Conservation (phyloP, 2,888 invertebrate genomes). For the Drosophila aldrichi region DNA sequence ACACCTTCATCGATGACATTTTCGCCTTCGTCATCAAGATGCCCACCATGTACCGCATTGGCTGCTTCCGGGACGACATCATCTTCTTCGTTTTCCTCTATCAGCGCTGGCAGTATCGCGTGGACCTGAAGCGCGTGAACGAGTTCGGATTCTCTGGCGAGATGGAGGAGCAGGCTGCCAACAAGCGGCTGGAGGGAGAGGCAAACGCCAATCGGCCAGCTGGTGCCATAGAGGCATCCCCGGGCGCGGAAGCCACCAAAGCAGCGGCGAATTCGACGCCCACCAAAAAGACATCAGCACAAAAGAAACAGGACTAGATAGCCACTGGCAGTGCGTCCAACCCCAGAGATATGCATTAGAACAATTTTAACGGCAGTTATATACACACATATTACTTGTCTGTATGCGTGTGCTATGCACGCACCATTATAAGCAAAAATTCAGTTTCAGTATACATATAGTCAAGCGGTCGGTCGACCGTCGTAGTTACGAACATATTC, state of each 20-base stretch:
- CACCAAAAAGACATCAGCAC: conserved; percentile 76
- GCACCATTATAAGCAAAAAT: conserved; percentile 14
- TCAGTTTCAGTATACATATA: conserved; percentile 59
- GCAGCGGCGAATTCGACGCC: conserved; percentile 34
- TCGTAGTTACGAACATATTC: conserved; percentile 43
- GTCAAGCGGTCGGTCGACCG: conserved; percentile 29
- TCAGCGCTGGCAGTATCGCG: conserved; percentile 99
- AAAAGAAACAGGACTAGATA: conserved; percentile 84
- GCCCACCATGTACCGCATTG: conserved; percentile 99
- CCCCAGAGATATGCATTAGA: conserved; percentile 43
- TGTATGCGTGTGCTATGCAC: conserved; percentile 10
- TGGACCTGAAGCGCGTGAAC: conserved; percentile 96
- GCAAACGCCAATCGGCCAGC: conserved; percentile 19
- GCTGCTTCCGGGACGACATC: conserved; percentile 99
- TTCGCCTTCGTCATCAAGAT: conserved; percentile 99
- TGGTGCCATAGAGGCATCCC: conserved; percentile 53
- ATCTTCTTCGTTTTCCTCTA: conserved; percentile 99
- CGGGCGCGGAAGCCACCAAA: neutral
- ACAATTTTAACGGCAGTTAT: conserved; percentile 49
- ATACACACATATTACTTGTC: conserved; percentile 15
- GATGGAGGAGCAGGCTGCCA: conserved; percentile 86
- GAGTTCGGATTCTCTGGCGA: conserved; percentile 99
- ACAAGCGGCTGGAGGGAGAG: conserved; percentile 48
- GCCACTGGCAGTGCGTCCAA: conserved; percentile 4
- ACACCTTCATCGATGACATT: conserved; percentile 99